Conservation (phyloP, 2,888 invertebrate genomes). For the Phasia obesa region DNA sequence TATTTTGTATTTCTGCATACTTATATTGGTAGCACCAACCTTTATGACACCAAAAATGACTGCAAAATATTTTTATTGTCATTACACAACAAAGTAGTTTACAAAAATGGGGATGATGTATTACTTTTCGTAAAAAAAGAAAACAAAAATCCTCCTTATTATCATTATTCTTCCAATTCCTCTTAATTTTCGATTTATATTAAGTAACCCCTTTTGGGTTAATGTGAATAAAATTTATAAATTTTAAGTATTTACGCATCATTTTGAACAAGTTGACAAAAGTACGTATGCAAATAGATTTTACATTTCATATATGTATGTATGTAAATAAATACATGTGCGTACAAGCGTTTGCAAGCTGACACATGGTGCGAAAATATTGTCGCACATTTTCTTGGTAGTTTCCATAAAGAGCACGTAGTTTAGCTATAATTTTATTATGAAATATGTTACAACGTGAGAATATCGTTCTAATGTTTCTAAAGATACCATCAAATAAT, state of each 20-base stretch:
- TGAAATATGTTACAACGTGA: slow-evolving; percentile 72
- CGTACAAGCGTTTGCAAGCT: slow-evolving; percentile 14
- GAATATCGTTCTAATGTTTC: slow-evolving; percentile 65
- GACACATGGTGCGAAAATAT: slow-evolving; percentile 60
- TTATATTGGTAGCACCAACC: no score
- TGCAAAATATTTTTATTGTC: no score
- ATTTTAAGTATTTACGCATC: slow-evolving; percentile 52
- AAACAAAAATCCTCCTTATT: neutral
- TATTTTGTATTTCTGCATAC: no score
- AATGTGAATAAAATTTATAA: slow-evolving; percentile 56
- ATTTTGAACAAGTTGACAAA: slow-evolving; percentile 43
- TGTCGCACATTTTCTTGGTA: slow-evolving; percentile 36
- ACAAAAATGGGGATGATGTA: no score
- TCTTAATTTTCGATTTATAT: slow-evolving; percentile 19
- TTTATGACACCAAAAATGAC: no score
- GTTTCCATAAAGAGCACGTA: slow-evolving; percentile 73
- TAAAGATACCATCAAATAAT: slow-evolving; percentile 36
- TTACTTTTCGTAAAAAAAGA: no score
- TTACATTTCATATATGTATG: neutral
- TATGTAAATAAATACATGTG: neutral
- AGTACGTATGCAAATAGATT: slow-evolving; percentile 20
- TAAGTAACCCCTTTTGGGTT: slow-evolving; percentile 51
- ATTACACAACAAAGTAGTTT: no score
- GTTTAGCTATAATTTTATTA: slow-evolving; percentile 72
- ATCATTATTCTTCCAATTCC: neutral